Base-by-base conservation (phyloP, 2,797 vertebrate species). In the Cetoscarus ocellatus region DNA sequence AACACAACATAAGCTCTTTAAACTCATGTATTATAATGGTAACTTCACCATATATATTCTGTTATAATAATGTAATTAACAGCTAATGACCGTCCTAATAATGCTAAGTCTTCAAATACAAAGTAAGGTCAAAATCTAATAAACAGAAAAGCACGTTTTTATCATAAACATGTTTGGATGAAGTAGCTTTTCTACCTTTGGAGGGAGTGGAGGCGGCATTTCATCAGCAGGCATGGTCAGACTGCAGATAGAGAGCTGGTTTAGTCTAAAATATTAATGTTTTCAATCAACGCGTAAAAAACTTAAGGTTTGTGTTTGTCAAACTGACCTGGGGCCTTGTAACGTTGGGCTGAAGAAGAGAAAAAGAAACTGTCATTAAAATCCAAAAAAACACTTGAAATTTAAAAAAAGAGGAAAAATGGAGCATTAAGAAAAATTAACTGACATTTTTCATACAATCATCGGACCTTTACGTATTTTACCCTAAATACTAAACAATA, bases 191-290 rank as follows among this genome's bases (percentile, higher is more conserved):
- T 49, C 9, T 49, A 97, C 97, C 95, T 96, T 97, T n/a, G 97
- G 96, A 68, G 97, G 97, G 69, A 97, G 92, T 0, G 97, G 97
- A 75, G 97, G 97, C 0, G 96, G 96, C 3, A 64, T 77, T 6
- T 87, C 84, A 39, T 94, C 72, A 1, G 70, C 69, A 43, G 86
- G 75, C 34, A 88, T 75, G 10, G 68, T 73, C 8, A 87, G 61
- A 52, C 94, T 96, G 88, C 67, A 63, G 72, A 11, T 11, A 75
- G 53, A 77, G 68, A 86, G 51, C 18, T 11, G 1, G 15, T 52
- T 81, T 39, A 74, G 35, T 62, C 9, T 40, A 17, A 2, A 40
- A 52, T 10, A 19, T 63, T 34, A 12, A 61, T n/a, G 39, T 54
- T 27, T 27, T 13, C 10, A 12, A 17, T 62, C 1, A 27, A 1